Evolutionary conservation across 2,797 vertebrate species (phyloP).

Genomic region (Sternarchorhynchus goeldii): DNA sequence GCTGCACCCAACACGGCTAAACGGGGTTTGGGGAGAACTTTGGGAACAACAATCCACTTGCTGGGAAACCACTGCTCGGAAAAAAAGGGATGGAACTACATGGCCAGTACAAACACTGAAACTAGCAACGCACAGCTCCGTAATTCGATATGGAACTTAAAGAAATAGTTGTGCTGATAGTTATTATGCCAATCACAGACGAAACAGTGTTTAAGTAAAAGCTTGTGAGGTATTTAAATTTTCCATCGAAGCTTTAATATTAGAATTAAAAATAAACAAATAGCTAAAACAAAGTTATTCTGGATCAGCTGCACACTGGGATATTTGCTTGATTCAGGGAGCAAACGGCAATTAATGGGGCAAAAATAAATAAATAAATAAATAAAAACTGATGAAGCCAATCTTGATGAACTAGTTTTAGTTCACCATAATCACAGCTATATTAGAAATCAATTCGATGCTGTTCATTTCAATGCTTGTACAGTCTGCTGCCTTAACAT

Average conservation of each 20-base stretch:
- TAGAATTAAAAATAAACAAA: background rate
- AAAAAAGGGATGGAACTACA: too few relatives aligned
- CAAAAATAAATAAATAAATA: conserved; percentile 58
- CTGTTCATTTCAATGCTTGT: conserved; percentile 53
- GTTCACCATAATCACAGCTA: conserved; percentile 64
- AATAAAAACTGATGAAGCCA: conserved; percentile 62
- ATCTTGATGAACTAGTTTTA: conserved; percentile 67
- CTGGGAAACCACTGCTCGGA: background rate
- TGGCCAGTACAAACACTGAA: too few relatives aligned
- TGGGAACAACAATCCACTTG: conserved; percentile 7
- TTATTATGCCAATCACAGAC: background rate
- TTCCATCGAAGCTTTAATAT: background rate
- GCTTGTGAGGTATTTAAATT: background rate
- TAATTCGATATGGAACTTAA: too few relatives aligned
- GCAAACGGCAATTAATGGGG: conserved; percentile 56
- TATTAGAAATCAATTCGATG: conserved; percentile 72
- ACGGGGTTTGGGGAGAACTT: conserved; percentile 3
- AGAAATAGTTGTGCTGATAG: background rate
- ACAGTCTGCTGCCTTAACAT: conserved; percentile 50
- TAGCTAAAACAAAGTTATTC: background rate
- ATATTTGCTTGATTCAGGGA: conserved; percentile 37
- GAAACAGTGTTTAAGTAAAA: background rate
- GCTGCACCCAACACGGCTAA: conserved; percentile 17
- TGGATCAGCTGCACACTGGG: background rate
- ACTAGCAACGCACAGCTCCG: too few relatives aligned